Percentiles rank a stretch among this genome's conserved stretches.
These are phyloP conservation scores for Acheta domesticus DNA, from an alignment of 2,888 invertebrate species.

Conservation along the genomic window DNA sequence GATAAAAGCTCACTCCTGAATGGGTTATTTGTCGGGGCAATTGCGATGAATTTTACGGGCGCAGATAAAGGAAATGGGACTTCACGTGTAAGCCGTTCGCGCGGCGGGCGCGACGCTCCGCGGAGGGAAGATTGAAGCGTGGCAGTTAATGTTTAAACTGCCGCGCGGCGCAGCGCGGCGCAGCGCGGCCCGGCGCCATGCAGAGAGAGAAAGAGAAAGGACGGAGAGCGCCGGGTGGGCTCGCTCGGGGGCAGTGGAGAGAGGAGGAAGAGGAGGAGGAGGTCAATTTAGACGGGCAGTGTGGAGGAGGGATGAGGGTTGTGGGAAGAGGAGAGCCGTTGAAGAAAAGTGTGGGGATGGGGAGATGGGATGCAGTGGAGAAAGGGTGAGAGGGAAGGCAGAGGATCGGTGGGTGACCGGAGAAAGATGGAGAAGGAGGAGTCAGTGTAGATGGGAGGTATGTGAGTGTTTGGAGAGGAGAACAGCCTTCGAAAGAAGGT, in stretches of 20 bases:
- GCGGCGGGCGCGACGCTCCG: not conserved
- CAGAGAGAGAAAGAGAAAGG: not conserved
- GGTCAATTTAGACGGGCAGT: no score
- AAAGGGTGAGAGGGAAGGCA: not conserved
- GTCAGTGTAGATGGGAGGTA: not conserved
- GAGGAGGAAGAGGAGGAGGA: conserved; percentile 4
- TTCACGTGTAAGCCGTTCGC: conserved; percentile 5
- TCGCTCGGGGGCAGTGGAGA: not conserved
- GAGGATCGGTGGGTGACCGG: not conserved
- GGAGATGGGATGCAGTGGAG: not conserved
- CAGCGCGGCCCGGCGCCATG: not conserved
- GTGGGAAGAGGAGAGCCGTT: not conserved
- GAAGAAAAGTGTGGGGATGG: conserved; percentile 10
- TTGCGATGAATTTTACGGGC: conserved; percentile 20
- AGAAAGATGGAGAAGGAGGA: not conserved
- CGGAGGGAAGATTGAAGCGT: not conserved
- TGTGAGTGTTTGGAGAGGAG: not conserved
- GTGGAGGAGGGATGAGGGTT: conserved; percentile 18
- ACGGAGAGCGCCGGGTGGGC: not conserved
- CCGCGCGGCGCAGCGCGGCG: not conserved
- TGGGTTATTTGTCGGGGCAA: conserved; percentile 25
- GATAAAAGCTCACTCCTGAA: conserved; percentile 20
- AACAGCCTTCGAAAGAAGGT: no score
- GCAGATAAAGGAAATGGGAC: conserved; percentile 22
- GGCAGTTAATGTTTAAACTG: conserved; percentile 22